These are phyloP conservation scores for Parauchenoglanis punctatus DNA, from an alignment of 2,797 vertebrate genomes.

Conservation along the genomic window DNA sequence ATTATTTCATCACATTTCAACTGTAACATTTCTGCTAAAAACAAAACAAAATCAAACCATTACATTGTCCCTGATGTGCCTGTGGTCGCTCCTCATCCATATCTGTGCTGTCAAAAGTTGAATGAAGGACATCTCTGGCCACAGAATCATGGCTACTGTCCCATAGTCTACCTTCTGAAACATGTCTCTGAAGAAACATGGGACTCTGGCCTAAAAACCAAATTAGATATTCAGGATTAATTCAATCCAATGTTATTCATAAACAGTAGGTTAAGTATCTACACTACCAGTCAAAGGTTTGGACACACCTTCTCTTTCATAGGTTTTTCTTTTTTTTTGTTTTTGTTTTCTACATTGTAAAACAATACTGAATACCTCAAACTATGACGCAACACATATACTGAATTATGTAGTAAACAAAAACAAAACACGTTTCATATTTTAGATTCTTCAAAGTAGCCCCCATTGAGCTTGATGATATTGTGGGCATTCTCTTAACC, in stretches of 20 bases:
- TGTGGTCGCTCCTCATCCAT: slow-evolving; percentile 50
- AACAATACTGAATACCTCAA: no score
- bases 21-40: not conserved
- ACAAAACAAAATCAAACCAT: not conserved
- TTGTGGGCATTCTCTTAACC: no score
- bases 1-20: not conserved
- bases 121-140: slow-evolving; percentile 39
- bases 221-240: slow-evolving; percentile 17
- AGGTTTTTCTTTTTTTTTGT: no score
- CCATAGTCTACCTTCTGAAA: slow-evolving; percentile 57
- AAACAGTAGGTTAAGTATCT: not conserved
- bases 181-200: slow-evolving; percentile 50
- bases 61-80: slow-evolving; percentile 46
- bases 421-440: no score
- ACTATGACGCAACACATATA: no score
- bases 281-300: not conserved
- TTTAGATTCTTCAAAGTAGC: no score
- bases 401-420: no score
- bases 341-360: no score
- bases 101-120: slow-evolving; percentile 45
- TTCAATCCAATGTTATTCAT: not conserved
- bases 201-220: slow-evolving; percentile 30
- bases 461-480: no score
- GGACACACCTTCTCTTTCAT: no score
- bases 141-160: slow-evolving; percentile 48